Evolutionary conservation across 2,797 vertebrate species (phyloP).

Genomic region (Myotis pilosus): DNA sequence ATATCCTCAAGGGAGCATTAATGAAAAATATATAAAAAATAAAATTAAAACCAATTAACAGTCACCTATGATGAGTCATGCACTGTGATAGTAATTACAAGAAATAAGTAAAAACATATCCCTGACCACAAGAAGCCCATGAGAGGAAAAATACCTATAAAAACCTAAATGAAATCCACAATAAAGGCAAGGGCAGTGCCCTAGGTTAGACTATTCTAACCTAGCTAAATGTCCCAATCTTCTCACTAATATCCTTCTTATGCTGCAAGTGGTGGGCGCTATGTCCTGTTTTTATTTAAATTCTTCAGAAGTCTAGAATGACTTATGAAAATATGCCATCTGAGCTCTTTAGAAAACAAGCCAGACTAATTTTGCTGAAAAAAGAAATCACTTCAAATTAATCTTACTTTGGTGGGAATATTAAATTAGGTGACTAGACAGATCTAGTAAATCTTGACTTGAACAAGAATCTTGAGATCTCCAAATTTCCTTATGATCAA

Average conservation of each 20-base stretch:
- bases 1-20: too few species aligned
- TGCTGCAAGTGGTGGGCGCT: too few species aligned
- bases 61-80: background rate
- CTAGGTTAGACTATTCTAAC: background rate
- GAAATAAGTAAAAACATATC: background rate
- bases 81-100: background rate
- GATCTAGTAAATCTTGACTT: background rate
- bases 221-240: background rate
- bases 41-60: background rate
- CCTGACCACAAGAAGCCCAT: background rate
- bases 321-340: background rate
- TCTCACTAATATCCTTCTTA: background rate
- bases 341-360: constrained; percentile 20
- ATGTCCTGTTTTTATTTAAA: background rate
- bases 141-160: background rate
- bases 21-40: too few species aligned
- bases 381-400: background rate
- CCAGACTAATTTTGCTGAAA: constrained; percentile 17
- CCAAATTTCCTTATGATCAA: constrained; percentile 17
- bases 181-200: background rate
- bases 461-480: constrained; percentile 10
- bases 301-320: constrained; percentile 1
- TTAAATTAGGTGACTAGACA: background rate
- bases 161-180: background rate
- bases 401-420: constrained; percentile 10